Base-by-base conservation (phyloP, 2,113 vertebrate genomes). In the Nothocercus nigrocapillus region DNA sequence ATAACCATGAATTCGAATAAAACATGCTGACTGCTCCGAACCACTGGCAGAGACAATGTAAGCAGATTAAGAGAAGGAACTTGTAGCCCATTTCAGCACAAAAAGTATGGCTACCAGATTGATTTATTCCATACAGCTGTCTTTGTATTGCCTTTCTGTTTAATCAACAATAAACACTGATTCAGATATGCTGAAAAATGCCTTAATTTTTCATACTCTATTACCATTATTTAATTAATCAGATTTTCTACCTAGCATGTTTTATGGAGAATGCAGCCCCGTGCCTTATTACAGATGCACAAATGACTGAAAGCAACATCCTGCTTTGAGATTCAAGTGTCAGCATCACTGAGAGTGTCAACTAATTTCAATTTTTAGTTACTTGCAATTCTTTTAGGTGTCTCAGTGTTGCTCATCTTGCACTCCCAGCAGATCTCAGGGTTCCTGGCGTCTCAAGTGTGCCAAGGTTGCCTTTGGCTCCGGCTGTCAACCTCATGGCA, bases 281-380 rank as follows among this genome's bases (percentile, higher is more conserved):
- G 32, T 87, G 70, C 56, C 42, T 82, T 66, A 45, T 81, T 74
- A 82, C 40, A 95, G 59, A 82, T 9, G 44, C 30, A 49, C 15
- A 83, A 91, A 94, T 72, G 69, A 89, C 61, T 92, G 88, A 95
- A 94, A 95, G 90, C 88, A 86, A 81, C n/a, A 93, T 88, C 63
- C 42, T 83, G 32, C 27, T 93, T 94, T 93, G 77, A 94, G 80
- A 95, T 86, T n/a, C 80, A 75, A 34, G 47, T 95, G 85, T 83
- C 82, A 86, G 82, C 74, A 92, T 85, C 94, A 88, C 73, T 95
- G 75, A 95, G 83, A 86, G 18, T 88, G 80, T 93, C 85, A 94
- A 67, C 40, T 87, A 76, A 85, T 85, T 87, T 87, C 15, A 82
- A 92, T 94, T 95, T 94, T 91, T 96, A 92, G 92, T 93, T 82